A percentile compares a stretch with the other conserved stretches of the same genome.
These are phyloP conservation scores for Tupiocoris notatus DNA, from an alignment of 2,888 invertebrate genomes.

Conservation along the genomic window DNA sequence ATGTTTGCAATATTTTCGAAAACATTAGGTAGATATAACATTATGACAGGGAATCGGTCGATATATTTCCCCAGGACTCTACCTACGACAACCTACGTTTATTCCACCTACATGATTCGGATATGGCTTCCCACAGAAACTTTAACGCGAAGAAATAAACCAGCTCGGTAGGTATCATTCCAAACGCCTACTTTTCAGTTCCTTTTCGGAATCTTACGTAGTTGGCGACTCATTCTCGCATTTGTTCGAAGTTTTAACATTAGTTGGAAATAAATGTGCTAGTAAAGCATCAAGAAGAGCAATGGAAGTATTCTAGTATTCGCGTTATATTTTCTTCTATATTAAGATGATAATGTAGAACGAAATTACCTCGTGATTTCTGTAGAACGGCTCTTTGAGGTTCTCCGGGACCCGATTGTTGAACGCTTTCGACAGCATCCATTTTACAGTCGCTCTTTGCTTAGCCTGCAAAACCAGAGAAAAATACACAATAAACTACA, in stretches of 20 bases:
- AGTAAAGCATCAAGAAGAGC: too few relatives aligned
- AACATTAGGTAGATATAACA: too few relatives aligned
- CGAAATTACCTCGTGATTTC: constrained; percentile 86
- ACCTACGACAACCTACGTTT: neutral
- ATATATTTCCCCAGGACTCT: neutral
- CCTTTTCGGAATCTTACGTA: neutral
- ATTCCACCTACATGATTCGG: constrained; percentile 1
- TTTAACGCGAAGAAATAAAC: neutral
- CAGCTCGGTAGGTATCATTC: neutral
- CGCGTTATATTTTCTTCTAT: too few relatives aligned
- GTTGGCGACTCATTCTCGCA: too few relatives aligned
- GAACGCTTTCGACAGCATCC: constrained; percentile 94
- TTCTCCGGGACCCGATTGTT: constrained; percentile 92
- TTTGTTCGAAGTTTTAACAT: too few relatives aligned
- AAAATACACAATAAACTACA: too few relatives aligned
- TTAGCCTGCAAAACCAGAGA: constrained; percentile 81
- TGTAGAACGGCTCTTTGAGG: constrained; percentile 89
- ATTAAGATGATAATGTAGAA: too few relatives aligned
- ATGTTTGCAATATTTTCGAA: too few relatives aligned
- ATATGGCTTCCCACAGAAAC: constrained; percentile 8
- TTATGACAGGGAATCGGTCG: neutral
- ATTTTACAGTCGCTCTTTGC: constrained; percentile 92
- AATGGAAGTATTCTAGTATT: too few relatives aligned
- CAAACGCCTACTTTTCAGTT: constrained; percentile 4
- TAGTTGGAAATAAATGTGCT: too few relatives aligned